phyloP scores from a whole-genome alignment of 2,113 vertebrate genomes.

The Conger conger region DNA sequence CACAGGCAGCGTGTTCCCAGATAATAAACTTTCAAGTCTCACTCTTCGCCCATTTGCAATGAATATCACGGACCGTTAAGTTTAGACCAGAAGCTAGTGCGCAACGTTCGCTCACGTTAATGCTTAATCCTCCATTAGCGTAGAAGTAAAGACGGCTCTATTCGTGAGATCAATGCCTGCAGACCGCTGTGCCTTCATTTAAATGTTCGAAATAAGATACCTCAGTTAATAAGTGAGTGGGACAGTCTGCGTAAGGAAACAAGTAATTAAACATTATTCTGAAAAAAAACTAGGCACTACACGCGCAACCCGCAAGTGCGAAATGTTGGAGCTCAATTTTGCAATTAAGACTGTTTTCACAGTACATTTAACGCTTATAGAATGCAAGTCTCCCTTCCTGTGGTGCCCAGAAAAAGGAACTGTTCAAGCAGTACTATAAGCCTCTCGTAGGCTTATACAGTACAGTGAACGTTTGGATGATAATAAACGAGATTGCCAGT shows the following conservation, averaged over 20 bases:
- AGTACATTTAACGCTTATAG: not conserved
- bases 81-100: not conserved
- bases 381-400: not conserved
- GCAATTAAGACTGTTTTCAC: not conserved
- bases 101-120: not conserved
- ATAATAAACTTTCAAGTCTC: slow-evolving; percentile 5
- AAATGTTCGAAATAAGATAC: not conserved
- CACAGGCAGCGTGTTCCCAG: slow-evolving; percentile 3
- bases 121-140: slow-evolving; percentile 19
- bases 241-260: not conserved
- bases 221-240: not conserved
- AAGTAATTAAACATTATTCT: not conserved
- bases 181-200: not conserved
- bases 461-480: not conserved
- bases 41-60: not conserved
- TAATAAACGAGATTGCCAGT: not conserved
- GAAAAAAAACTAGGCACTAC: no score
- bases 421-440: not conserved
- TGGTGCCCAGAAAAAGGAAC: not conserved
- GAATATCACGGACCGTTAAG: not conserved
- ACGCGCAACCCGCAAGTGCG: no score
- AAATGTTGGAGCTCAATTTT: not conserved
- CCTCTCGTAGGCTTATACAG: not conserved
- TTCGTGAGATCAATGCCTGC: not conserved
- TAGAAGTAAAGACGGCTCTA: not conserved